Conservation (phyloP, 2,888 invertebrate species). For the Atethmia centrago region DNA sequence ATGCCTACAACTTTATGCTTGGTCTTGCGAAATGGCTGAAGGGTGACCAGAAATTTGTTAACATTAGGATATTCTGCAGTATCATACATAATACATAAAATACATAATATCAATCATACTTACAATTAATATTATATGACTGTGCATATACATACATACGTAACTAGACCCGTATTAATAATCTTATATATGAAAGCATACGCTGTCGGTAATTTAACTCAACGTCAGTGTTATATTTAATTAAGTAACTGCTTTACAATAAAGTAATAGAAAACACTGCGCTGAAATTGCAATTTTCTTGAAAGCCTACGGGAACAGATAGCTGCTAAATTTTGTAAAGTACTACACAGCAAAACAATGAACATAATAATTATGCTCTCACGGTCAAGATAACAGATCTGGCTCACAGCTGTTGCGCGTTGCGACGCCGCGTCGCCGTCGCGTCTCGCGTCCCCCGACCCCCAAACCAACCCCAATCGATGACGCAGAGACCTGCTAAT, state of each 20-base stretch:
- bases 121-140: background rate
- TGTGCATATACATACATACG: background rate
- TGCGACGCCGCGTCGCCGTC: conserved; percentile 77
- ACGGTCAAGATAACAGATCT: conserved; percentile 88
- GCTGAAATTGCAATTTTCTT: conserved; percentile 29
- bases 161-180: conserved; percentile 12
- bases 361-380: conserved; percentile 82
- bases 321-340: conserved; percentile 56
- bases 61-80: conserved; percentile 31
- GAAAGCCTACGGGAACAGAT: conserved; percentile 45
- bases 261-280: conserved; percentile 24
- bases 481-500: conserved; percentile 69
- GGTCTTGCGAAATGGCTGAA: conserved; percentile 41
- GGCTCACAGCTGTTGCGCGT: conserved; percentile 86
- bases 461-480: conserved; percentile 83
- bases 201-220: conserved; percentile 1
- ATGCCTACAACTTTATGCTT: conserved; percentile 31
- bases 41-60: conserved; percentile 19
- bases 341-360: conserved; percentile 72
- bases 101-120: background rate
- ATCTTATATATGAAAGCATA: conserved; percentile 13
- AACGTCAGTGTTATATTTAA: conserved; percentile 16
- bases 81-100: conserved; percentile 1
- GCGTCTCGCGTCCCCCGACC: conserved; percentile 75
- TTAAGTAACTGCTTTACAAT: conserved; percentile 17